Evolutionary conservation across 2,113 vertebrate species (phyloP).

Genomic region (Hypanus sabinus): DNA sequence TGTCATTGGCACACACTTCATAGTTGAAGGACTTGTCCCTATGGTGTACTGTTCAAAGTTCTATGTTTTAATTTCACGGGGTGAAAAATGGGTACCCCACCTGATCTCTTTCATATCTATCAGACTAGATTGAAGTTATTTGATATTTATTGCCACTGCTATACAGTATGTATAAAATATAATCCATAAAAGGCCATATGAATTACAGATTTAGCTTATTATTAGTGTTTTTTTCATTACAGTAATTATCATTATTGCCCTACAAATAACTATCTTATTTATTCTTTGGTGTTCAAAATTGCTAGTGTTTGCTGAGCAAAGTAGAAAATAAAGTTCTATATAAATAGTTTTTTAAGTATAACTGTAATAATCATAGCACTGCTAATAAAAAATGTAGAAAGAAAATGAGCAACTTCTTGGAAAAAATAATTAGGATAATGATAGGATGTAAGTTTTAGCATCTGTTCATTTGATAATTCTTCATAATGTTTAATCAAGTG

Average conservation of each 20-base stretch:
- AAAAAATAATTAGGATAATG: conserved; percentile 25
- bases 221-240: not conserved
- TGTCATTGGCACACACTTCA: no score
- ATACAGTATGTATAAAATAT: not conserved
- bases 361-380: conserved; percentile 8
- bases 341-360: conserved; percentile 5
- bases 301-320: conserved; percentile 14
- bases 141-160: not conserved
- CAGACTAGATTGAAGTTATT: not conserved
- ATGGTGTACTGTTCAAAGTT: no score
- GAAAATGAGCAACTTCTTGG: conserved; percentile 9
- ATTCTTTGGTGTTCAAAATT: not conserved
- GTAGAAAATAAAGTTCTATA: not conserved
- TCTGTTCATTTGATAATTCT: not conserved
- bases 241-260: conserved; percentile 22
- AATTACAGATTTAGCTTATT: not conserved
- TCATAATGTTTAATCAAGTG: conserved; percentile 13
- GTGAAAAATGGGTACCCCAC: not conserved
- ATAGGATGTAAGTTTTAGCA: not conserved
- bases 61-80: not conserved
- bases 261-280: not conserved
- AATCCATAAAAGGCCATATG: not conserved
- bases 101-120: not conserved
- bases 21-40: no score
- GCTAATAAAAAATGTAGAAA: conserved; percentile 24